Evolutionary conservation across 2,888 invertebrate species (phyloP), one percentile per base, ranked within the genome.

Genomic region (Brenthis hecate): DNA sequence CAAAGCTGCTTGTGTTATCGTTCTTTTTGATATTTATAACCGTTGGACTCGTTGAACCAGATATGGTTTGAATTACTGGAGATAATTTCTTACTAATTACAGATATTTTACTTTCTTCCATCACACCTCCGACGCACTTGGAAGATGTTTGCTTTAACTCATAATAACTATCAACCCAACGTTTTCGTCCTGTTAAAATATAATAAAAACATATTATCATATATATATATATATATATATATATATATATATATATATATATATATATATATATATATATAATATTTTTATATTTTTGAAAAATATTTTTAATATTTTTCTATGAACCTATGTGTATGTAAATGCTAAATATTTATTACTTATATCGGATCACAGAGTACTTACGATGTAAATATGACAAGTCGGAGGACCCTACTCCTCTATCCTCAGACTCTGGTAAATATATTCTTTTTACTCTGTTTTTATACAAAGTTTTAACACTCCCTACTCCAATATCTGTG

Each of bases 401-500:
- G 54, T 71, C 58, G 11, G 67, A 68, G 28, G 67, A 68, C 11
- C 89, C 91, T 2, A 87, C 84, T 0, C 85, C 87, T 47, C 76
- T 79, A 11, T 89, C 85, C 43, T 81, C 79, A 0, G 84, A 87
- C 47, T 86, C 85, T 0, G 87, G 88, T n/a, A 87, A 68, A 68
- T 90, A 86, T 13, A 90, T 75, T 66, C 76, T 82, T 28, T 76
- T 85, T 0, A 87, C 81, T 69, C 78, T 85, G 60, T 79, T 86
- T 69, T 78, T 81, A 14, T 80, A 82, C 3, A 85, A 67, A 0
- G 82, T 73, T 57, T 83, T 88, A 0, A 89, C 76, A 61, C 81
- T 85, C 0, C 88, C 87, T 0, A 87, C 82, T 0, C 87, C 87
- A 1, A 88, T 76, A 23, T 88, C 84, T 0, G 82, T 83, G 19